Base-by-base conservation (phyloP, 2,888 invertebrate genomes). In the Brachynemurus nebulosus region DNA sequence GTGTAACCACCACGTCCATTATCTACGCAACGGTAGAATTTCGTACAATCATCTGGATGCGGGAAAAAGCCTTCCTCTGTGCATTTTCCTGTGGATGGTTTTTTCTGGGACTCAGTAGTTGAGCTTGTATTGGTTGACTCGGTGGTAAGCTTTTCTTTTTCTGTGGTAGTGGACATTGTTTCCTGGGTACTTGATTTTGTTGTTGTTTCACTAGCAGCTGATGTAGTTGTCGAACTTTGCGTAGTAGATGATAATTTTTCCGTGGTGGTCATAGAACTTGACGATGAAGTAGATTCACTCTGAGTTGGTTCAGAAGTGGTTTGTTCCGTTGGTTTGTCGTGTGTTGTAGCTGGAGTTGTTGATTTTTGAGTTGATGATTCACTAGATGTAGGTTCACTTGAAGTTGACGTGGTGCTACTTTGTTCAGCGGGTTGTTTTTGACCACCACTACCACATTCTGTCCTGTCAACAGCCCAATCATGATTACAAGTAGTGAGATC, bases 401-500 rank as follows among this genome's bases (percentile, higher is more conserved):
- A n/a, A n/a, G n/a, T n/a, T 16, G 12, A 16, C 7, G 40, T 27
- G n/a, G n/a, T n/a, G n/a, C n/a, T n/a, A n/a, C n/a, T n/a, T n/a
- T n/a, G n/a, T n/a, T n/a, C n/a, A 11, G 25, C 11, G 8, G 16
- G 5, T 34, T 18, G 8, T 34, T 20, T 16, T 3, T 18, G 6
- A 12, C 42, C 23, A 36, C 40, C 34, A 4, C 27, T 23, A 19
- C 9, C 11, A 41, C 52, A 53, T 14, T 45, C 41, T 43, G 50
- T 42, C 33, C 53, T 37, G 21, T 77, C 74, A 12, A 78, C 74
- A 6, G 76, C 74, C 46, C 74, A 71, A 50, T 74, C 72, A 54
- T 78, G 67, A 59, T 82, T 82, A 57, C 83, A 83, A 2, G 76
- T 74, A 49, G 70, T 71, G 40, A 79, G 57, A 39, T 70, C 68